Conservation (phyloP, 2,888 invertebrate species). For the Cosmorhoe ocellata region DNA sequence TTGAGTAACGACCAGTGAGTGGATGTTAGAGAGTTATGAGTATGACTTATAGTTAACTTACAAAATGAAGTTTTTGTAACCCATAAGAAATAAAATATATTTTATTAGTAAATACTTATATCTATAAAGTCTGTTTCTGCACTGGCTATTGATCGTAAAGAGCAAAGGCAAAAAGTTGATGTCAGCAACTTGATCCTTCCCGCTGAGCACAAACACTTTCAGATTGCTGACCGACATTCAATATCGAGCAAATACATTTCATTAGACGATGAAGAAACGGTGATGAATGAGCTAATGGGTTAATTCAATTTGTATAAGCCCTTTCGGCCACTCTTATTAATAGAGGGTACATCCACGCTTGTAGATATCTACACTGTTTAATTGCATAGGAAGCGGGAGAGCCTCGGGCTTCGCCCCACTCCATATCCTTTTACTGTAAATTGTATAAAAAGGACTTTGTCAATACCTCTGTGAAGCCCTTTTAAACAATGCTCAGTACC, state of each 20-base stretch:
- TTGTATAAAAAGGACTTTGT: background rate
- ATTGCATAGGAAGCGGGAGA: conserved; percentile 1
- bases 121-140: background rate
- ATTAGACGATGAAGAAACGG: conserved; percentile 9
- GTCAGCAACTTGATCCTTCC: conserved; percentile 5
- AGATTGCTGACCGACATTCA: conserved; percentile 9
- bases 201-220: conserved; percentile 10
- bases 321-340: conserved; percentile 15
- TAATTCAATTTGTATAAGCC: conserved; percentile 18
- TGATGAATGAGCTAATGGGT: conserved; percentile 22
- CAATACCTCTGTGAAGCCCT: background rate
- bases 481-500: too few relatives aligned
- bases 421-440: background rate
- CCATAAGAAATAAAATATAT: too few relatives aligned
- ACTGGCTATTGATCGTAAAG: conserved; percentile 16
- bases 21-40: too few relatives aligned
- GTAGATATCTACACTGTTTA: conserved; percentile 7
- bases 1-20: too few relatives aligned
- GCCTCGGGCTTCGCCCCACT: background rate
- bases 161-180: conserved; percentile 9
- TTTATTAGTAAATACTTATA: too few relatives aligned
- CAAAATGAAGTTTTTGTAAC: too few relatives aligned
- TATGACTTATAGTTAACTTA: too few relatives aligned
- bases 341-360: conserved; percentile 11
- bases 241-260: conserved; percentile 12